Evolutionary conservation across 1,140 invertebrate species (phyloP).

Genomic region (Drosophila sulfurigaster): DNA sequence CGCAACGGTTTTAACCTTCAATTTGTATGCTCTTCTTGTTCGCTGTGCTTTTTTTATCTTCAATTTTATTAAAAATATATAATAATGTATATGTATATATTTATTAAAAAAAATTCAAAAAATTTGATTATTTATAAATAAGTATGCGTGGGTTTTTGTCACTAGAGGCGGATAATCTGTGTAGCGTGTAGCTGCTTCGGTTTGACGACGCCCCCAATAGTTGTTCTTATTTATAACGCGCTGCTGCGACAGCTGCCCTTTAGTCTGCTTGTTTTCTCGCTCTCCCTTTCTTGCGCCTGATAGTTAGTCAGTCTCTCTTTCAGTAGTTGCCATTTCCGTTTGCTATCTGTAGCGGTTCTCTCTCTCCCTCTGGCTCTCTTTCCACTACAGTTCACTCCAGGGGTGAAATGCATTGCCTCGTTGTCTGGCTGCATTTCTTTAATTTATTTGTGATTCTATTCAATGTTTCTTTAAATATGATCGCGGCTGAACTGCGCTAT

Average conservation of each 20-base stretch:
- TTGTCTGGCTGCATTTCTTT: slow-evolving; percentile 54
- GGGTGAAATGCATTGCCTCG: slow-evolving; percentile 53
- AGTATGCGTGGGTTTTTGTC: too few relatives aligned
- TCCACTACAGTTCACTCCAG: slow-evolving; percentile 4
- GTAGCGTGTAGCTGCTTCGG: slow-evolving; percentile 10
- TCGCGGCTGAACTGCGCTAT: slow-evolving; percentile 12
- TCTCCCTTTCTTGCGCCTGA: slow-evolving; percentile 1
- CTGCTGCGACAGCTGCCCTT: slow-evolving; percentile 58
- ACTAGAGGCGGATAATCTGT: not conserved
- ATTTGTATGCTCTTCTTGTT: not conserved
- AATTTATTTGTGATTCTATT: slow-evolving; percentile 58
- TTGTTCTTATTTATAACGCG: slow-evolving; percentile 65
- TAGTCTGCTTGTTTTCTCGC: slow-evolving; percentile 8
- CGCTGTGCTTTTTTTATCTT: not conserved
- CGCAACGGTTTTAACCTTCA: not conserved
- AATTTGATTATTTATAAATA: not conserved
- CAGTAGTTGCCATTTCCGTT: slow-evolving; percentile 66
- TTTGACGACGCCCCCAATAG: not conserved
- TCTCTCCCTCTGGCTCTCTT: not conserved
- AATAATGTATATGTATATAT: too few relatives aligned
- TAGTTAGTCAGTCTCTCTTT: slow-evolving; percentile 17
- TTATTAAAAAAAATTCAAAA: too few relatives aligned
- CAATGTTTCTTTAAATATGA: slow-evolving; percentile 32
- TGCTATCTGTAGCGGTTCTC: slow-evolving; percentile 35
- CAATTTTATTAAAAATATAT: not conserved